Evolutionary conservation across 1,140 invertebrate genomes (phyloP).

Genomic region (Rhopalosiphum padi): DNA sequence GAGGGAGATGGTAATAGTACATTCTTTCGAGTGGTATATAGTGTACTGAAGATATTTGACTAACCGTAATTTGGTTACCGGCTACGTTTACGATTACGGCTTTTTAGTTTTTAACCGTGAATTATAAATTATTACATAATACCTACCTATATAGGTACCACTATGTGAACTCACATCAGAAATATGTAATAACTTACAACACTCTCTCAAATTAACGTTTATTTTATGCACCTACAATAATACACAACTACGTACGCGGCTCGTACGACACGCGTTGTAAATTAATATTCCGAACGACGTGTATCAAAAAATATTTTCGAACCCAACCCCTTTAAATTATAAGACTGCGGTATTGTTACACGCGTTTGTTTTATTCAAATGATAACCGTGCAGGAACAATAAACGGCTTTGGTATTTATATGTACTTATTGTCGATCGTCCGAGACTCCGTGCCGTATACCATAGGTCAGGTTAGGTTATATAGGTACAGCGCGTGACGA

Average conservation of each 20-base stretch:
- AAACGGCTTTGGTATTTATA: conserved; percentile 5
- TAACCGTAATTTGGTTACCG: background rate
- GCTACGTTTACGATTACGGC: background rate
- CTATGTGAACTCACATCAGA: background rate
- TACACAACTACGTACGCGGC: background rate
- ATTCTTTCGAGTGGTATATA: background rate
- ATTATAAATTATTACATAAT: conserved; percentile 26
- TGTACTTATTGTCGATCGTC: background rate
- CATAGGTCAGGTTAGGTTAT: no score
- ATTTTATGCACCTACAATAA: conserved; percentile 17
- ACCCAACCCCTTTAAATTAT: conserved; percentile 30
- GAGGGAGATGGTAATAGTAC: background rate
- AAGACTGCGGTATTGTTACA: background rate
- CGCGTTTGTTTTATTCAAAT: conserved; percentile 34
- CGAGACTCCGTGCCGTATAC: background rate
- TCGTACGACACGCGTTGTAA: background rate
- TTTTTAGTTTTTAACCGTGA: background rate
- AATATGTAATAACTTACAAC: conserved; percentile 30
- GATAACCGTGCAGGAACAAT: background rate
- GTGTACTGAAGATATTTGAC: background rate
- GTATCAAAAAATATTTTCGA: conserved; percentile 28
- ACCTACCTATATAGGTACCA: background rate
- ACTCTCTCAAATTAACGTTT: conserved; percentile 14
- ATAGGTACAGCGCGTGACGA: background rate
- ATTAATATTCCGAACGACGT: conserved; percentile 38